phyloP scores from a whole-genome alignment of 1,140 invertebrate species.

The Eumaeus atala region DNA sequence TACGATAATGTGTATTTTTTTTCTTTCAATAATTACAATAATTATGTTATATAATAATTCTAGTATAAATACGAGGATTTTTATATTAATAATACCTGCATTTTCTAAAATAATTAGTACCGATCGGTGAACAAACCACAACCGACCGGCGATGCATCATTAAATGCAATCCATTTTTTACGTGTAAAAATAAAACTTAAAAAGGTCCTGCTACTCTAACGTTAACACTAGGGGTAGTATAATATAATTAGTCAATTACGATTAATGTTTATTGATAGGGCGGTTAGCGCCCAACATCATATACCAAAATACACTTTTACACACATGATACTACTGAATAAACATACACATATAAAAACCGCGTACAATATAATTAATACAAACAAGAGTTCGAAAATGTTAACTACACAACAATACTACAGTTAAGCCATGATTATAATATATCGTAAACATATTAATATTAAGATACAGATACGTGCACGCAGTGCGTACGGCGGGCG shows the following conservation, averaged over 20 bases:
- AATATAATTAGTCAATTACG: conserved; percentile 77
- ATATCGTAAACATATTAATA: conserved; percentile 60
- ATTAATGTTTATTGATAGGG: conserved; percentile 69
- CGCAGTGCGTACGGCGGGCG: conserved; percentile 2
- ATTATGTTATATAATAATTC: conserved; percentile 67
- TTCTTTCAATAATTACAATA: conserved; percentile 63
- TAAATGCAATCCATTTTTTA: conserved; percentile 55
- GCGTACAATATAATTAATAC: conserved; percentile 72
- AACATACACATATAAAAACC: conserved; percentile 74
- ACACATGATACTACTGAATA: conserved; percentile 71
- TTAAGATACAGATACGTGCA: conserved; percentile 49
- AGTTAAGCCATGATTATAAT: conserved; percentile 71
- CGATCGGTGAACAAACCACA: conserved; percentile 52
- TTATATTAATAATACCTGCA: conserved; percentile 73
- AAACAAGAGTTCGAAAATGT: conserved; percentile 66
- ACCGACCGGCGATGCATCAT: conserved; percentile 38
- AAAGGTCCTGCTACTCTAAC: conserved; percentile 59
- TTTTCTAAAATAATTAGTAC: conserved; percentile 67
- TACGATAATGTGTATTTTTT: conserved; percentile 47
- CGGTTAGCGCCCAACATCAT: conserved; percentile 39
- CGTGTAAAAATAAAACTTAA: conserved; percentile 58
- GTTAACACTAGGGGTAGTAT: conserved; percentile 70
- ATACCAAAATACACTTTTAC: conserved; percentile 71
- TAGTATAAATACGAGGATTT: conserved; percentile 72
- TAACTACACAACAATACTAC: conserved; percentile 71